Conservation (phyloP, 2,888 invertebrate species). For the Parnassius glacialis region DNA sequence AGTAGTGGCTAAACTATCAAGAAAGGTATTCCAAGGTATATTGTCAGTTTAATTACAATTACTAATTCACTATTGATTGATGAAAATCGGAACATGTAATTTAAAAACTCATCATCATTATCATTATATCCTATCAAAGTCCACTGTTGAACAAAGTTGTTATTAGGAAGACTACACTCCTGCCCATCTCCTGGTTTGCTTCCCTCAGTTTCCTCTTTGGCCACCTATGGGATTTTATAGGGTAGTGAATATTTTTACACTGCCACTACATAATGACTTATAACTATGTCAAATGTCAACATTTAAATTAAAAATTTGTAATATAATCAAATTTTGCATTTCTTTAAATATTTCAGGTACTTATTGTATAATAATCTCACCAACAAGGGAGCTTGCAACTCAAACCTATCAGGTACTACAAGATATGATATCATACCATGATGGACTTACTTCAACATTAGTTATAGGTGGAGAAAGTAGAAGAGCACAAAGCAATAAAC, state of each 20-base stretch:
- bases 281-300: not conserved
- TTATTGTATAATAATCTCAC: slow-evolving; percentile 94
- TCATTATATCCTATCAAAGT: no score
- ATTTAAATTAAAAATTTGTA: not conserved
- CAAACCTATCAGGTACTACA: slow-evolving; percentile 96
- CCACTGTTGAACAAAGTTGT: no score
- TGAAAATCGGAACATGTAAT: no score
- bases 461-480: slow-evolving; percentile 97
- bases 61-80: no score
- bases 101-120: no score
- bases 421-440: slow-evolving; percentile 90
- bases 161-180: no score
- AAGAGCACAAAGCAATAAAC: slow-evolving; percentile 90
- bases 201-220: no score
- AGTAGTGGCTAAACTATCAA: slow-evolving; percentile 84
- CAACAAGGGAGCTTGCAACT: slow-evolving; percentile 96
- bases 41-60: no score
- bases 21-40: slow-evolving; percentile 32
- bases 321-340: slow-evolving; percentile 15
- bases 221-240: no score
- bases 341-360: slow-evolving; percentile 80
- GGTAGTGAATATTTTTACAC: no score
- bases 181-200: no score
- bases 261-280: no score
- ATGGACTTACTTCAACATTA: slow-evolving; percentile 90